A percentile compares a stretch with the other conserved stretches of the same genome.
Evolutionary conservation across 2,888 invertebrate genomes (phyloP).

Genomic region (Habrosyne pyritoides): DNA sequence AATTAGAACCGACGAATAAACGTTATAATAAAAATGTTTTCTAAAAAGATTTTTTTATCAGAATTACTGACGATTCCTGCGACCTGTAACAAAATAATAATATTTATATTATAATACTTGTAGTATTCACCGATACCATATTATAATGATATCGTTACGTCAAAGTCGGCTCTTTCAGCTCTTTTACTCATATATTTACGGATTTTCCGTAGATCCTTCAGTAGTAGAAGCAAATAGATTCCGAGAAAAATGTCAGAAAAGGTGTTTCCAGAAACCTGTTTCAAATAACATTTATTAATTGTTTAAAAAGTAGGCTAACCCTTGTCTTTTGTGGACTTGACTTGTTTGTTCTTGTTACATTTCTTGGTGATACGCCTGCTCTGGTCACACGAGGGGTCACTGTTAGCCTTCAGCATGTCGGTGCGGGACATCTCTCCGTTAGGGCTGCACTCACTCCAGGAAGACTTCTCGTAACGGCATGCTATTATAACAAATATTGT

Average conservation of each 20-base stretch:
- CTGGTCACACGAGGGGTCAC: slow-evolving; percentile 92
- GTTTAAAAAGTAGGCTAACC: slow-evolving; percentile 46
- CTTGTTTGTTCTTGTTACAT: slow-evolving; percentile 90
- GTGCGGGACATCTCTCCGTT: slow-evolving; percentile 92
- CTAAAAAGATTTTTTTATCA: slow-evolving; percentile 47
- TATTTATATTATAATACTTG: slow-evolving; percentile 9
- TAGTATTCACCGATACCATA: neutral
- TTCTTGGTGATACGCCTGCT: slow-evolving; percentile 93
- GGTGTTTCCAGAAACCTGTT: no score
- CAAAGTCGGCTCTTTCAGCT: no score
- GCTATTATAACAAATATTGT: slow-evolving; percentile 73
- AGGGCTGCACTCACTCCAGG: slow-evolving; percentile 92
- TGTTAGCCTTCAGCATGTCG: slow-evolving; percentile 91
- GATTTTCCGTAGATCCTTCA: no score
- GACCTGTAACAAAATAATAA: slow-evolving; percentile 61
- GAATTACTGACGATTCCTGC: slow-evolving; percentile 77
- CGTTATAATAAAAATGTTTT: slow-evolving; percentile 51
- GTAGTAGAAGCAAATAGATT: no score
- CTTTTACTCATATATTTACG: no score
- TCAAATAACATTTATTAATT: no score
- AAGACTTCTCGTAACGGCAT: slow-evolving; percentile 94
- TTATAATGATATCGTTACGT: no score
- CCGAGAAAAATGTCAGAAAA: no score
- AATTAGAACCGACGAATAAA: slow-evolving; percentile 63
- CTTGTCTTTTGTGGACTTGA: slow-evolving; percentile 86